Conservation (phyloP, 1,140 invertebrate species). For the Drosophila sucinea region DNA sequence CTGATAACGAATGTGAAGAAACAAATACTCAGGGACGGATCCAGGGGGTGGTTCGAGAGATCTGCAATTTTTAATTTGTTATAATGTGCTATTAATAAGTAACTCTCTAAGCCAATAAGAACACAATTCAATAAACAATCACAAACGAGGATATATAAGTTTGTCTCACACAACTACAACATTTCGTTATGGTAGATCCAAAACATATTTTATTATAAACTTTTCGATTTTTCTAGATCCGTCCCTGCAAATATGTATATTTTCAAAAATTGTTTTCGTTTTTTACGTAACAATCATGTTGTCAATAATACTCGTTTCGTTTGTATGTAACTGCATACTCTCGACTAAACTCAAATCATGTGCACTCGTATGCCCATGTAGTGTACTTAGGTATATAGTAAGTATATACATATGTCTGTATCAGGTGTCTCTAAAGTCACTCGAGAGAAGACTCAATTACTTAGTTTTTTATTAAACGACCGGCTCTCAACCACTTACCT, state of each 20-base stretch:
- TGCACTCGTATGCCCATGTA: background rate
- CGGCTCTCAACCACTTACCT: constrained; percentile 86
- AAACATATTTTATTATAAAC: no score
- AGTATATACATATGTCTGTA: background rate
- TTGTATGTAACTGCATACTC: background rate
- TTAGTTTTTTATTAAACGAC: constrained; percentile 1
- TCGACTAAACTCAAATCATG: background rate
- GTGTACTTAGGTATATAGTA: background rate
- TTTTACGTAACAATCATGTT: constrained; percentile 27
- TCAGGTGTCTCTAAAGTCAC: background rate
- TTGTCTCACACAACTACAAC: no score
- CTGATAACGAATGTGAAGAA: constrained; percentile 5
- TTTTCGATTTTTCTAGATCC: no score
- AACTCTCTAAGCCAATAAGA: no score
- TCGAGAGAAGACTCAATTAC: constrained; percentile 3
- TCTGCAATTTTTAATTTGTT: no score
- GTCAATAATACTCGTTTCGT: background rate
- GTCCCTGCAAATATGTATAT: background rate
- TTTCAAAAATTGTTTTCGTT: background rate
- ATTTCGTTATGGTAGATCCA: no score
- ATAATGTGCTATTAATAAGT: no score
- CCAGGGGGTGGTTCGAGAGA: no score
- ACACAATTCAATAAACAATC: no score
- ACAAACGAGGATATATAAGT: background rate
- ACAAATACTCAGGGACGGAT: background rate